These are phyloP conservation scores for Phenganax subtilis DNA, from an alignment of 92 coral and sea anemone species.

Conservation along the genomic window DNA sequence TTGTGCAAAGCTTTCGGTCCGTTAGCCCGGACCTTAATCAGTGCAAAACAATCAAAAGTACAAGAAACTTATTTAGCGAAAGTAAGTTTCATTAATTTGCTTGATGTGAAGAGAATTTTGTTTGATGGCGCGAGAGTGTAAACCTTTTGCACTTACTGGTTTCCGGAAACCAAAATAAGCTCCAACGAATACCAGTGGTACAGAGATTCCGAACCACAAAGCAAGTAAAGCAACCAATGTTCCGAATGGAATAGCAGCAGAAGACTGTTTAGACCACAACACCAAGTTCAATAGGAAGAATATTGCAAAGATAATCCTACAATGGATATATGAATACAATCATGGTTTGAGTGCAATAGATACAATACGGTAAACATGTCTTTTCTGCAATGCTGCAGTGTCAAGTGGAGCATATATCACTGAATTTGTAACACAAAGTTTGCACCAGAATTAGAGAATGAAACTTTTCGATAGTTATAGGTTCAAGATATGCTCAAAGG, in stretches of 20 bases:
- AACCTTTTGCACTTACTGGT: conserved; percentile 51
- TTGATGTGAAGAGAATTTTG: not conserved
- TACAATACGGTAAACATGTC: not conserved
- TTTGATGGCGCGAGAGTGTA: not conserved
- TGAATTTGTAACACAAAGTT: too few species aligned
- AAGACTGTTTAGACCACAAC: conserved; percentile 84
- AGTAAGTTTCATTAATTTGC: not conserved
- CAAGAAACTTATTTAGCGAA: too few species aligned
- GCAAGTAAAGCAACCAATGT: conserved; percentile 86
- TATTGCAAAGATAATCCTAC: conserved; percentile 70
- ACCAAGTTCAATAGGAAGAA: conserved; percentile 86
- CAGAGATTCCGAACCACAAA: conserved; percentile 97
- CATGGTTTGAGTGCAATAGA: not conserved
- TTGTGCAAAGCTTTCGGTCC: too few species aligned
- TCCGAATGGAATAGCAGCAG: conserved; percentile 97
- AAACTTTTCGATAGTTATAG: too few species aligned
- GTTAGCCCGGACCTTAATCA: too few species aligned
- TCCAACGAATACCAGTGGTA: conserved; percentile 92
- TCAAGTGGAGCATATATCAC: too few species aligned
- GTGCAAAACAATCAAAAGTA: too few species aligned
- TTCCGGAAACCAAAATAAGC: conserved; percentile 96
- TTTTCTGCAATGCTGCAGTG: not conserved
- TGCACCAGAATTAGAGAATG: too few species aligned
- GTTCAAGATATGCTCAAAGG: too few species aligned
- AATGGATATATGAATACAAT: not conserved